phyloP scores from a whole-genome alignment of 2,113 vertebrate genomes.

The Dissostichus mawsoni region DNA sequence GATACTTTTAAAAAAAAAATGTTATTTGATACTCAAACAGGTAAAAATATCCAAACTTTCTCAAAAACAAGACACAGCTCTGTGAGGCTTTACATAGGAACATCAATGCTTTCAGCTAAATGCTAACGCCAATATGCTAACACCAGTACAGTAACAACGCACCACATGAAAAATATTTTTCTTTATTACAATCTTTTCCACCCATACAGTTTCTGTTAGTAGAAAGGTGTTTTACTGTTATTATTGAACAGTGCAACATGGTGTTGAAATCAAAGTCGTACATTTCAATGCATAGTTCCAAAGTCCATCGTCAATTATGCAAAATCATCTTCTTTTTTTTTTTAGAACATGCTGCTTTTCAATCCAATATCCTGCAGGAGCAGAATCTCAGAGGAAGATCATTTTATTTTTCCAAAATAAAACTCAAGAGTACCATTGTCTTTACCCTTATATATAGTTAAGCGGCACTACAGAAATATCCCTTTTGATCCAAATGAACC shows the following conservation, averaged over 20 bases:
- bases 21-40: no score
- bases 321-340: slow-evolving; percentile 7
- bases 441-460: slow-evolving; percentile 29
- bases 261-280: slow-evolving; percentile 49
- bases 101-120: no score
- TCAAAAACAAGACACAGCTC: no score
- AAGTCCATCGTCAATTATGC: slow-evolving; percentile 31
- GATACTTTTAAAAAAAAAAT: no score
- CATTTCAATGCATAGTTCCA: slow-evolving; percentile 70
- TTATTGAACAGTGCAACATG: slow-evolving; percentile 67
- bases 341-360: not conserved
- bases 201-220: slow-evolving; percentile 60
- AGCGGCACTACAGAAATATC: slow-evolving; percentile 41
- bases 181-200: slow-evolving; percentile 81
- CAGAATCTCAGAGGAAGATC: slow-evolving; percentile 20
- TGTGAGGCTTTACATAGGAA: no score
- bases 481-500: slow-evolving; percentile 64
- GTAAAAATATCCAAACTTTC: no score
- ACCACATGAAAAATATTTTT: slow-evolving; percentile 74
- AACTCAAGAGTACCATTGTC: slow-evolving; percentile 13
- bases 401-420: slow-evolving; percentile 30
- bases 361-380: slow-evolving; percentile 11
- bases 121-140: no score
- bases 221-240: slow-evolving; percentile 65
- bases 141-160: slow-evolving; percentile 3